phyloP scores from a whole-genome alignment of 2,888 invertebrate species.

The Teleogryllus oceanicus region DNA sequence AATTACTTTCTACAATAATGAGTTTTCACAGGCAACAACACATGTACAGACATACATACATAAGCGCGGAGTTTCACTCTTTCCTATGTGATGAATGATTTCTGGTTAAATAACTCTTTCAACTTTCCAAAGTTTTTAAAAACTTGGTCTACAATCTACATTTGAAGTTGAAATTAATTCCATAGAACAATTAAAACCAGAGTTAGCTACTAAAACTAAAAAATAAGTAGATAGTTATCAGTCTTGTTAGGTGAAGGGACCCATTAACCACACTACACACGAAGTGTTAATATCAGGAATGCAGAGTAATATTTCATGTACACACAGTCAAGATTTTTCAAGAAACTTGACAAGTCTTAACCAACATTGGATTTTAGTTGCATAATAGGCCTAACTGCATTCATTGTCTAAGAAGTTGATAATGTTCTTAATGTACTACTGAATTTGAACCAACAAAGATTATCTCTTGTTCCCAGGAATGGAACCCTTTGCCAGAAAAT shows the following conservation, averaged over 20 bases:
- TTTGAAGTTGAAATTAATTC: neutral
- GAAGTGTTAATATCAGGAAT: neutral
- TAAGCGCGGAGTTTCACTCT: neutral
- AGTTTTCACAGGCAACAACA: too few species aligned
- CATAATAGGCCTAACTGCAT: neutral
- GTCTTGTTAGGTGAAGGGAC: constrained; percentile 6
- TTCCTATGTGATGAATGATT: neutral
- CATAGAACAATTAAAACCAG: neutral
- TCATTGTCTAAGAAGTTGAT: neutral
- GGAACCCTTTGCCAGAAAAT: neutral
- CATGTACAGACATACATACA: too few species aligned
- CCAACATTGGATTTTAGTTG: neutral
- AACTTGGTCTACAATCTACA: neutral
- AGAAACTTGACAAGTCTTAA: neutral
- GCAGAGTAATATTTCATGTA: constrained; percentile 7
- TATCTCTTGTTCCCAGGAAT: neutral
- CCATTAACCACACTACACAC: neutral
- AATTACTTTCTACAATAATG: too few species aligned
- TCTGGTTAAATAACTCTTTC: neutral
- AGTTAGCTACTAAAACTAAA: neutral
- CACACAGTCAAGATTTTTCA: neutral
- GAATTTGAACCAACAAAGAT: too few species aligned
- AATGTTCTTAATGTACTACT: too few species aligned
- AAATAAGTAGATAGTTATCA: constrained; percentile 7
- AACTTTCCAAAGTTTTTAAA: neutral